Percentiles rank a stretch among this genome's conserved stretches.
Evolutionary conservation across 2,888 invertebrate species (phyloP).

Genomic region (Torymus texanus): DNA sequence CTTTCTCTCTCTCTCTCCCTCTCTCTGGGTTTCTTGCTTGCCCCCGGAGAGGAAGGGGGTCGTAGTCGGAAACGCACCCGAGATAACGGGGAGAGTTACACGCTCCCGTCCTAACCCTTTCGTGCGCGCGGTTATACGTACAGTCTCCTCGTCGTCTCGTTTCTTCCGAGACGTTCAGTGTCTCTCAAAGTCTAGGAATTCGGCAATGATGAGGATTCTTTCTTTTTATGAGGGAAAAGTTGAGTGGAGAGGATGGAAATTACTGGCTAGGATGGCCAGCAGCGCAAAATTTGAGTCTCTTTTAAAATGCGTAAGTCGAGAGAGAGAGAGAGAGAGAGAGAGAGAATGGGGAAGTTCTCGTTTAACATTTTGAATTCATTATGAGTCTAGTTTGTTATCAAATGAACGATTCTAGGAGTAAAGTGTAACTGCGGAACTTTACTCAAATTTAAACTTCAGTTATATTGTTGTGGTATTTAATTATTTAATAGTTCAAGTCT

Average conservation of each 20-base stretch:
- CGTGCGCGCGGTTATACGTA: constrained; percentile 23
- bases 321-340: too few relatives aligned
- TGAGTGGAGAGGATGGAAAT: too few relatives aligned
- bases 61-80: constrained; percentile 69
- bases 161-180: neutral
- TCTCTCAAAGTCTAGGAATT: constrained; percentile 5
- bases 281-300: too few relatives aligned
- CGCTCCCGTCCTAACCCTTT: constrained; percentile 71
- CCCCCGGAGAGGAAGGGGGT: neutral
- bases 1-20: constrained; percentile 53
- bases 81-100: constrained; percentile 73
- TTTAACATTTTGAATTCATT: neutral
- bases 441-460: too few relatives aligned
- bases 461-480: too few relatives aligned
- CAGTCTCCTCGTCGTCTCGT: too few relatives aligned
- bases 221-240: neutral
- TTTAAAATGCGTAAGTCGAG: too few relatives aligned
- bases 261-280: too few relatives aligned
- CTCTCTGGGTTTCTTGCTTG: constrained; percentile 7
- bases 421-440: neutral
- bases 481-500: too few relatives aligned
- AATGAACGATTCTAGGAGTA: neutral
- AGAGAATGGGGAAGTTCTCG: too few relatives aligned
- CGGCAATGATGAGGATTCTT: neutral
- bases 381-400: neutral